phyloP scores from a whole-genome alignment of 2,888 invertebrate species.

The Drepanosiphum platanoidis region DNA sequence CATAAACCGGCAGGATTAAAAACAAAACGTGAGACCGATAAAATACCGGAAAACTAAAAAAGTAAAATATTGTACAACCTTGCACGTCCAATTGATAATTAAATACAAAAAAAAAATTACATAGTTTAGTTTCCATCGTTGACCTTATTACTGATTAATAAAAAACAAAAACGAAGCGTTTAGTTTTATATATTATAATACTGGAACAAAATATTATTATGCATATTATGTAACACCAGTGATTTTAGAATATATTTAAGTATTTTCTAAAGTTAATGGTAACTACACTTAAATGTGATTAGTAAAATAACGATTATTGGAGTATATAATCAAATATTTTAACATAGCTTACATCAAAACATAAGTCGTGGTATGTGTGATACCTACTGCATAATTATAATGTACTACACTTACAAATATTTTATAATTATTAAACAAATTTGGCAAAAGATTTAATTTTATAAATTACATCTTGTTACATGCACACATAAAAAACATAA shows the following conservation, averaged over 20 bases:
- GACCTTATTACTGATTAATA: conserved; percentile 53
- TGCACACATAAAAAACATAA: too few species aligned
- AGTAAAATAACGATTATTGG: conserved; percentile 19
- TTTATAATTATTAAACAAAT: background rate
- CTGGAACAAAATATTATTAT: conserved; percentile 18
- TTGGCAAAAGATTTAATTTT: background rate
- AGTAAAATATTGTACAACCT: conserved; percentile 16
- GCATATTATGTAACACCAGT: conserved; percentile 7
- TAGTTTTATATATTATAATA: conserved; percentile 1
- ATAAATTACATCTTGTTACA: background rate
- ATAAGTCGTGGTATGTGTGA: background rate
- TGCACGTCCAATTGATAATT: conserved; percentile 55
- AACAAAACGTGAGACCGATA: conserved; percentile 56
- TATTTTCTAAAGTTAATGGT: too few species aligned
- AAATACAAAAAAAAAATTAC: conserved; percentile 37
- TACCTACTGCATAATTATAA: background rate
- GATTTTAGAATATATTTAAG: too few species aligned
- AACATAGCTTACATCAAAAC: background rate
- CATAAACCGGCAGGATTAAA: conserved; percentile 35
- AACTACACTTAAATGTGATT: conserved; percentile 29
- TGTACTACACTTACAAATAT: background rate
- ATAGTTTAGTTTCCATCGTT: conserved; percentile 43
- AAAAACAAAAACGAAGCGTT: conserved; percentile 41
- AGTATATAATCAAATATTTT: conserved; percentile 24
- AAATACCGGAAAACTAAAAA: conserved; percentile 52